Evolutionary conservation across 2,797 vertebrate species (phyloP), one percentile per base, ranked within the genome.

Genomic region (Urosaurus nigricauda): DNA sequence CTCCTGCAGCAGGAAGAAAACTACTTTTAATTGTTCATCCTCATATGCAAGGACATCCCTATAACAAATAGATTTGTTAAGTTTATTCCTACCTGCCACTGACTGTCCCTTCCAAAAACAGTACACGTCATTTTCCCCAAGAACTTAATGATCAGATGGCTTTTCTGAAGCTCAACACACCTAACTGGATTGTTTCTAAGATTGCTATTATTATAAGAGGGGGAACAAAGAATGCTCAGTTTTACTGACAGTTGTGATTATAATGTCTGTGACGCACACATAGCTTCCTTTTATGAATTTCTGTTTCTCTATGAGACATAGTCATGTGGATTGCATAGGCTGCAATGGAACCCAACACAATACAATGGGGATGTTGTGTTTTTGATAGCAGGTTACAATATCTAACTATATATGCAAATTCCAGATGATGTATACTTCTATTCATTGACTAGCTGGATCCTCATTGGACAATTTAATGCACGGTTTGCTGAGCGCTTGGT

Each of bases 201-300:
- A 85, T 43, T 90, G 71, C 81, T 90, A n/a, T 86, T 92, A 71
- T 93, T 80, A 78, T 26, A 58, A 71, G 89, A 87, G 91, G 79
- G 4, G 40, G 87, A 92, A 90, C 75, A 93, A 88, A 56, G 85
- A 86, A 87, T 84, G 71, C 77, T 90, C 86, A 37, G 68, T 88
- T 93, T 91, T 90, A 80, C 82, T 90, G 85, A 82, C 88, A 92
- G 81, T 87, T 87, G 85, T 89, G 91, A 89, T 93, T 89, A 91
- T 93, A 88, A 90, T 82, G 40, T 88, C 80, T 91, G 58, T 68
- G 79, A 86, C 81, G 74, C 19, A 51, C n/a, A 87, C 74, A 70
- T 84, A 86, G 89, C 53, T 92, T 79, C 84, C 13, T 47, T 91
- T 79, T 89, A 75, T 90, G 83, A 86, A 87, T 92, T 90, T 90